Conservation (phyloP, 1,140 invertebrate species). For the Drosophila rufa region DNA sequence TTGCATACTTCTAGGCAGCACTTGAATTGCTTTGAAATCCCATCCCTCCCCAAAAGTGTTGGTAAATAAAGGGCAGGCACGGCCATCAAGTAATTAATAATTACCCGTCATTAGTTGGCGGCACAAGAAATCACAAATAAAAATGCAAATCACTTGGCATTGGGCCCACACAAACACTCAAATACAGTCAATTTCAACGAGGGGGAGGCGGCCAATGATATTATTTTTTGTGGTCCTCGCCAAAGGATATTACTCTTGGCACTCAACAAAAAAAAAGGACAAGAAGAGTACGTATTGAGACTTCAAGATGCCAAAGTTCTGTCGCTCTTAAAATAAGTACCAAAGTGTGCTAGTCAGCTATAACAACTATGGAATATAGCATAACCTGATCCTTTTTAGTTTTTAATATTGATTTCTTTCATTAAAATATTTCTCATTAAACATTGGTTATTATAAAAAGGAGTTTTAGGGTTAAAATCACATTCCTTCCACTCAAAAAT, state of each 20-base stretch:
- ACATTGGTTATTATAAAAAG: too few relatives aligned
- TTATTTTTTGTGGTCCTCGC: constrained; percentile 31
- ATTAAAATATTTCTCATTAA: too few relatives aligned
- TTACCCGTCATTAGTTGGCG: constrained; percentile 43
- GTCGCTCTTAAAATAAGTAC: not conserved
- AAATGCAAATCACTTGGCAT: constrained; percentile 61
- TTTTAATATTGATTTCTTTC: too few relatives aligned
- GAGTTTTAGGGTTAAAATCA: too few relatives aligned
- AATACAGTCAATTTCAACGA: constrained; percentile 7
- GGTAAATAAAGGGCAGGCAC: not conserved
- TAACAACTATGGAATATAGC: not conserved
- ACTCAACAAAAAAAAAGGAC: not conserved
- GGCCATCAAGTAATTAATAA: constrained; percentile 55
- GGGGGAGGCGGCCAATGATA: constrained; percentile 4
- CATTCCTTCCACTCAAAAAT: too few relatives aligned
- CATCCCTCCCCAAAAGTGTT: not conserved
- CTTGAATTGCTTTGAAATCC: constrained; percentile 3
- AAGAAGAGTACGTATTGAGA: not conserved
- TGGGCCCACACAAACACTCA: constrained; percentile 18
- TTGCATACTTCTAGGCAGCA: constrained; percentile 5
- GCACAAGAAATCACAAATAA: constrained; percentile 44
- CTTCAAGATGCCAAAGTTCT: not conserved
- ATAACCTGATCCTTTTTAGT: too few relatives aligned
- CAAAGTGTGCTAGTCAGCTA: not conserved
- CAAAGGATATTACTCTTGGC: constrained; percentile 38